phyloP scores from a whole-genome alignment of 2,888 invertebrate species.

The Plagodis dolabraria region DNA sequence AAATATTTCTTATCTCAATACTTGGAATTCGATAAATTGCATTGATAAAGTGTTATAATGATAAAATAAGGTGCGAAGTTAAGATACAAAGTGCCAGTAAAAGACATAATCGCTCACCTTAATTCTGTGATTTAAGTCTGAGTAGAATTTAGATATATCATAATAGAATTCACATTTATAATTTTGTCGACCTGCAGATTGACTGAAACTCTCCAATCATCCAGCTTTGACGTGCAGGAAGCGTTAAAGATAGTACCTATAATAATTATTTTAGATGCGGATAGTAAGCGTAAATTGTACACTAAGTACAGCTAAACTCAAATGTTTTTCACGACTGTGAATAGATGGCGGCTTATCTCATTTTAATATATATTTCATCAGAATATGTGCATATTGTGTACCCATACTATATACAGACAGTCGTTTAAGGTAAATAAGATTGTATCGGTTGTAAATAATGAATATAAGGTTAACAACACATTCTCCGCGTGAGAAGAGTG shows the following conservation, averaged over 20 bases:
- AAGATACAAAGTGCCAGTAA: slow-evolving; percentile 23
- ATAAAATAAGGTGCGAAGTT: slow-evolving; percentile 26
- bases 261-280: no score
- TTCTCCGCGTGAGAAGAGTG: slow-evolving; percentile 51
- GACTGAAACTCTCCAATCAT: no score
- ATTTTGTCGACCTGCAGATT: no score
- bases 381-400: no score
- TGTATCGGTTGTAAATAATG: slow-evolving; percentile 41
- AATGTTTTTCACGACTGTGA: no score
- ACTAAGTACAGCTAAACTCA: no score
- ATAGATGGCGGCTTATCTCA: no score
- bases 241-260: no score
- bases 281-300: no score
- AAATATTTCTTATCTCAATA: slow-evolving; percentile 49
- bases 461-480: slow-evolving; percentile 61
- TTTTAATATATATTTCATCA: no score
- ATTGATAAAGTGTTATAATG: slow-evolving; percentile 25
- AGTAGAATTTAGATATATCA: slow-evolving; percentile 2
- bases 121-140: slow-evolving; percentile 14
- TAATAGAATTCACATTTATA: slow-evolving; percentile 5
- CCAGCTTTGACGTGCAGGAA: no score
- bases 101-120: slow-evolving; percentile 22
- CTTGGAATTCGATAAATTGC: slow-evolving; percentile 47
- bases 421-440: slow-evolving; percentile 28
- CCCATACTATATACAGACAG: not conserved